phyloP scores from a whole-genome alignment of 2,797 vertebrate genomes.

The Hylomyscus alleni region DNA sequence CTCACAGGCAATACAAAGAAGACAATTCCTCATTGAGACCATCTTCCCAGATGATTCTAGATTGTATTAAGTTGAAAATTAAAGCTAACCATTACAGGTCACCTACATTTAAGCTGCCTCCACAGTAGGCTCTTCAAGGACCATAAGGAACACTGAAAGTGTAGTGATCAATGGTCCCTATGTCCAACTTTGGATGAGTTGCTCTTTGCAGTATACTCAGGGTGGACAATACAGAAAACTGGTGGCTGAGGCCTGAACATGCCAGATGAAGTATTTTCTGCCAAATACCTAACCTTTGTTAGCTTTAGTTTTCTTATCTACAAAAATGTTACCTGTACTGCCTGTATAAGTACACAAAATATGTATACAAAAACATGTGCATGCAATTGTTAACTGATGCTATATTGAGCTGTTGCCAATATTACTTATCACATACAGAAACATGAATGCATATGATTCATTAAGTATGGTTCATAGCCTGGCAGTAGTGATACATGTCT shows the following conservation, averaged over 20 bases:
- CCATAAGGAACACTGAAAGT: background rate
- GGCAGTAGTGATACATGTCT: background rate
- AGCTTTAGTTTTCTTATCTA: constrained; percentile 25
- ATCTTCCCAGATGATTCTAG: background rate
- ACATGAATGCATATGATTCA: background rate
- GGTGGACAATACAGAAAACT: background rate
- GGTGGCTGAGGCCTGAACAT: background rate
- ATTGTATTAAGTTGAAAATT: background rate
- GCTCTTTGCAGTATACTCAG: background rate
- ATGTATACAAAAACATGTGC: background rate
- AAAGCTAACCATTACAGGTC: background rate
- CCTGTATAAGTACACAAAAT: background rate
- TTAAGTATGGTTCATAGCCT: background rate
- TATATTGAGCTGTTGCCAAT: background rate
- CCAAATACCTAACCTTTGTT: background rate
- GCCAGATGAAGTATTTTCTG: background rate
- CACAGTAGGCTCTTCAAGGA: background rate
- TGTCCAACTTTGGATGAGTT: background rate
- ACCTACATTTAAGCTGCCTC: background rate
- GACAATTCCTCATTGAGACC: background rate
- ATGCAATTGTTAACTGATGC: background rate
- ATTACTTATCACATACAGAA: constrained; percentile 10
- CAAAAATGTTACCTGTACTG: background rate
- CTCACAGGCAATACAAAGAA: background rate
- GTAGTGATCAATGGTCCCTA: background rate